A percentile compares a stretch with the other conserved stretches of the same genome.
phyloP scores from a whole-genome alignment of 2,888 invertebrate genomes.

The Brenthis daphne region DNA sequence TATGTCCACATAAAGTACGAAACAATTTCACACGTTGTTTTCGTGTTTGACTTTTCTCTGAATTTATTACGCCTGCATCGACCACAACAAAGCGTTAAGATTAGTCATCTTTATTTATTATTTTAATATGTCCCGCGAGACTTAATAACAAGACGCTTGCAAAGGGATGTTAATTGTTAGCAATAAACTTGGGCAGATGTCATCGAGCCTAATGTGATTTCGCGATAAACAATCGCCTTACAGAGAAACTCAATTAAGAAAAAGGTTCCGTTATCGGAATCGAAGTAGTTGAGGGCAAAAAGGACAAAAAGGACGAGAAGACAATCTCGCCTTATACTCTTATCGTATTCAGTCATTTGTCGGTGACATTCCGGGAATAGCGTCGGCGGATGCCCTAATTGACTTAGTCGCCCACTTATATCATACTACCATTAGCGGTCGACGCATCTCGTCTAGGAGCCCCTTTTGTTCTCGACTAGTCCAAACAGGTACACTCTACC shows the following conservation, averaged over 20 bases:
- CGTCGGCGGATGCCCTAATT: conserved; percentile 80
- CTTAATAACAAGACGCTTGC: conserved; percentile 32
- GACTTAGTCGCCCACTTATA: conserved; percentile 79
- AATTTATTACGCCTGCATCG: conserved; percentile 51
- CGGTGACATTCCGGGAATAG: conserved; percentile 79
- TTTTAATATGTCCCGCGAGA: conserved; percentile 41
- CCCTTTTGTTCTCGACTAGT: conserved; percentile 73
- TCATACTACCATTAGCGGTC: conserved; percentile 72
- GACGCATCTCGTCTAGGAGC: conserved; percentile 72
- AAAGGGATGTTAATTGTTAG: conserved; percentile 57
- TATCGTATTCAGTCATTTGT: conserved; percentile 76
- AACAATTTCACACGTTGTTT: conserved; percentile 40
- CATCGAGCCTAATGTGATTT: conserved; percentile 66
- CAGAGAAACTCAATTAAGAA: conserved; percentile 78
- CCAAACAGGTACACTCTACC: conserved; percentile 72
- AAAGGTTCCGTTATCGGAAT: conserved; percentile 62
- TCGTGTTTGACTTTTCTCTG: conserved; percentile 46
- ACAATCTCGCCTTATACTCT: conserved; percentile 63
- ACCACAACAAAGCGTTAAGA: conserved; percentile 48
- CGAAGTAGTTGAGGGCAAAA: conserved; percentile 44
- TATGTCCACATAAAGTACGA: conserved; percentile 36
- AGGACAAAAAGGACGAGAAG: conserved; percentile 61
- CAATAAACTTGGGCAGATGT: conserved; percentile 59
- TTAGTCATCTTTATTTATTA: conserved; percentile 51
- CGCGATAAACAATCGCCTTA: conserved; percentile 67